Percentiles rank a stretch among this genome's conserved stretches.
Conservation (phyloP, 37 sponge, comb jelly and placozoan species). For the Geodia barretti region DNA sequence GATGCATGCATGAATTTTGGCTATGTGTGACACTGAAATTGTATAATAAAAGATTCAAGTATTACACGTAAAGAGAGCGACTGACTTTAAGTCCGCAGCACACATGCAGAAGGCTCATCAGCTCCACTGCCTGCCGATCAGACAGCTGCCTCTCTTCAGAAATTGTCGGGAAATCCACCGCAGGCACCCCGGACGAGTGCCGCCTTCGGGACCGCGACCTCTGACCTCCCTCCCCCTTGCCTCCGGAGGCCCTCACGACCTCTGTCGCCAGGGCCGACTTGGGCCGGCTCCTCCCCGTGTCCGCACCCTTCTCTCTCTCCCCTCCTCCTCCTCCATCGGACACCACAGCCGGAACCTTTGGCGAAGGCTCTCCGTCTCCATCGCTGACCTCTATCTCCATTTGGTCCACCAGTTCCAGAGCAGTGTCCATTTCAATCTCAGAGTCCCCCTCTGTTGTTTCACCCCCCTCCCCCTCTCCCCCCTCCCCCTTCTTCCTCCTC, state of each 20-base stretch:
- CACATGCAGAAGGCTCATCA: constrained; percentile 51
- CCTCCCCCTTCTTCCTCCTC: constrained; percentile 3
- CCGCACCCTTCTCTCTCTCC: constrained; percentile 1
- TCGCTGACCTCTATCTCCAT: constrained; percentile 81
- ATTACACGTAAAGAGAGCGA: no score
- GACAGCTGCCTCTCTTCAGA: constrained; percentile 27
- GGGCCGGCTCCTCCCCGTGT: constrained; percentile 17
- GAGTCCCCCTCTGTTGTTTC: neutral
- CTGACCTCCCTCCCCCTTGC: neutral
- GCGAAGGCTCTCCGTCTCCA: constrained; percentile 36
- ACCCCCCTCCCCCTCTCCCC: neutral
- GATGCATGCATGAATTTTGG: neutral
- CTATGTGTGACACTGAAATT: neutral
- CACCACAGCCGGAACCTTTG: neutral
- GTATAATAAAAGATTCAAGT: neutral
- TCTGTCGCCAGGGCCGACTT: neutral
- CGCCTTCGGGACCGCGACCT: constrained; percentile 17
- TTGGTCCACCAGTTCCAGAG: constrained; percentile 62
- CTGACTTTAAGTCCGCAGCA: constrained; percentile 48
- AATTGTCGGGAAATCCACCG: constrained; percentile 22
- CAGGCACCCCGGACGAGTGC: constrained; percentile 26
- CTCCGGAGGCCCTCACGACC: constrained; percentile 2
- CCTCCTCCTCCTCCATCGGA: constrained; percentile 10
- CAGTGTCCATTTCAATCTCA: constrained; percentile 2
- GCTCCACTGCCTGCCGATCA: constrained; percentile 42